phyloP scores from a whole-genome alignment of 2,888 invertebrate species.

The Torymus tubicola region DNA sequence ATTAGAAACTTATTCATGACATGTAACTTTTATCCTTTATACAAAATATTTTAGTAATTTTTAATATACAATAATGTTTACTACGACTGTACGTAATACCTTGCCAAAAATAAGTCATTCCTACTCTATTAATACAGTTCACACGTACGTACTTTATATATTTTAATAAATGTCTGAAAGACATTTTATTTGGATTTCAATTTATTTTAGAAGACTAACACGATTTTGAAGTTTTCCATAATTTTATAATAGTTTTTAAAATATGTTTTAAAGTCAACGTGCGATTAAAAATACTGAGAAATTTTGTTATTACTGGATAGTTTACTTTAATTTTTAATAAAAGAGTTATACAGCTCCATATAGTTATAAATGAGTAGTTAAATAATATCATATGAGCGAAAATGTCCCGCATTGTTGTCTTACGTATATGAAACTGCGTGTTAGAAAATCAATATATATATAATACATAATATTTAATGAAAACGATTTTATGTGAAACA shows the following conservation, averaged over 20 bases:
- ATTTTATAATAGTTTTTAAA: constrained; percentile 11
- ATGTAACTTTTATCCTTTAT: too few relatives aligned
- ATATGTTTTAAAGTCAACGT: not conserved
- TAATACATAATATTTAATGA: not conserved
- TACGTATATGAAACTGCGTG: constrained; percentile 17
- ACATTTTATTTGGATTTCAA: not conserved
- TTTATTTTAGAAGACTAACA: not conserved
- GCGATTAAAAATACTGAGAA: not conserved
- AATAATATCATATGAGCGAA: constrained; percentile 16
- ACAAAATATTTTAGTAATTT: too few relatives aligned
- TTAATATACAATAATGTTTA: too few relatives aligned
- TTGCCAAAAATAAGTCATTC: constrained; percentile 44
- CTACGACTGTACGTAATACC: not conserved
- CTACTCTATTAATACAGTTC: constrained; percentile 4
- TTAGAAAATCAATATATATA: constrained; percentile 32
- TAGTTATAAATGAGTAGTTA: constrained; percentile 19
- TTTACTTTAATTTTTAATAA: not conserved
- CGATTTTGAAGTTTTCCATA: constrained; percentile 3
- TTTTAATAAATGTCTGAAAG: not conserved
- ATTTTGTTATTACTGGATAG: not conserved
- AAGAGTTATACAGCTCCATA: not conserved
- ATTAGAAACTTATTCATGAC: too few relatives aligned
- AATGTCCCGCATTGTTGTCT: constrained; percentile 35
- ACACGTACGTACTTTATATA: not conserved
- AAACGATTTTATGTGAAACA: constrained; percentile 10